Base-by-base conservation (phyloP, 2,888 invertebrate genomes). In the Drosophila rubida region DNA sequence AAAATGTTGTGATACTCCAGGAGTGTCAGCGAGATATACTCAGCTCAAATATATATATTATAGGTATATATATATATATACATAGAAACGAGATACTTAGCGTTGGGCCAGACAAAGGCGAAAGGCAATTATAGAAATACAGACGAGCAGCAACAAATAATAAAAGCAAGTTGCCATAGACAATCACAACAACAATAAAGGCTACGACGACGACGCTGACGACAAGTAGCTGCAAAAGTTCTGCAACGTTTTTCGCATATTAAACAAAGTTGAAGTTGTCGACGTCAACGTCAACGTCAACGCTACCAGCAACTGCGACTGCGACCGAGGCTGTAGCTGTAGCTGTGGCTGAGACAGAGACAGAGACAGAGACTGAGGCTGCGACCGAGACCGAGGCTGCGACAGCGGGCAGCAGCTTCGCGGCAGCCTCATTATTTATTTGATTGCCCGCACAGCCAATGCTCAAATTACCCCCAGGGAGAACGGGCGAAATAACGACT, bases 181-280 rank as follows among this genome's bases (percentile, higher is more conserved):
- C 82, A 83, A 71, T 57, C 67, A 42, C 59, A 58, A 49, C 50
- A 69, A 59, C 62, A 64, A 54, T 27, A 59, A 9, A 11, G 49
- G 27, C 37, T 67, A 42, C 57, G 44, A 57, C 69, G 63, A 63
- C 39, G 41, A 57, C 57, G 65, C 4, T 5, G 22, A 73, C 75
- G 81, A 80, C 84, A 80, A 84, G 80, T 81, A 76, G 67, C 72
- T 78, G 70, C 58, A 86, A 83, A 83, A 83, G 78, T 86, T 87
- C 78, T 72, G 78, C 80, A 76, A 87, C 80, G 86, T 78, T 87
- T 87, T 87, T 70, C 80, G 87, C 86, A 85, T 87, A 85, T 85
- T 85, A 87, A 85, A 85, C 86, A 87, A 78, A 78, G 68, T 76
- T 76, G 63, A 66, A 78, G 84, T 74, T 71, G 63, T 46, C 65